phyloP scores from a whole-genome alignment of 1,140 invertebrate species.

The Caenorhabditis inopinata region DNA sequence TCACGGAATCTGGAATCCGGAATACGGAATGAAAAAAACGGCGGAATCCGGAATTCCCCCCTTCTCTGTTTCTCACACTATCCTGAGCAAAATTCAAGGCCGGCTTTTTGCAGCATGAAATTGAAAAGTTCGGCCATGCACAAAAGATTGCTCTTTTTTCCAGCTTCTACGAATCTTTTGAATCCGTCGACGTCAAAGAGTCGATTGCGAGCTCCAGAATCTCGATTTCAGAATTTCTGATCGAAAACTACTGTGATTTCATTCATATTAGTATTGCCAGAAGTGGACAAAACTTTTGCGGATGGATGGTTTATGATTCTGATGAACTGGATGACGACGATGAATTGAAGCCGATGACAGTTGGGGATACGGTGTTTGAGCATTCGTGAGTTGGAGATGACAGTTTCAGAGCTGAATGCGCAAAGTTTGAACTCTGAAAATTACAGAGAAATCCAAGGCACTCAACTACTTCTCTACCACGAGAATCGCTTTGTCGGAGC shows the following conservation, averaged over 20 bases:
- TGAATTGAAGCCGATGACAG: neutral
- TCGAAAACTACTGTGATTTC: neutral
- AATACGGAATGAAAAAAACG: too few species aligned
- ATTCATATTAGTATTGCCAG: neutral
- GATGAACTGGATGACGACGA: neutral
- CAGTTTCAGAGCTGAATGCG: too few species aligned
- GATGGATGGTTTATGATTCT: neutral
- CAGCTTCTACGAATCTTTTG: neutral
- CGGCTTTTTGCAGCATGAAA: too few species aligned
- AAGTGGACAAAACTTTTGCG: neutral
- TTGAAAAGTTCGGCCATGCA: too few species aligned
- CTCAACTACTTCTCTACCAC: neutral
- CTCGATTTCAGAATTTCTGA: neutral
- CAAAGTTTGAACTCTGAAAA: too few species aligned
- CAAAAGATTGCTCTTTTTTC: neutral
- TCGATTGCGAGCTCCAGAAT: neutral
- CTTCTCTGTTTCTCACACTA: too few species aligned
- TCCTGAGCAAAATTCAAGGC: too few species aligned
- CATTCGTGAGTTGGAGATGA: slow-evolving; percentile 1
- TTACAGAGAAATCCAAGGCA: neutral
- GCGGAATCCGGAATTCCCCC: too few species aligned
- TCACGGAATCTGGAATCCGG: too few species aligned
- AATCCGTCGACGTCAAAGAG: neutral
- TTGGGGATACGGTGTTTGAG: neutral
- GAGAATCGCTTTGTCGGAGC: neutral